Evolutionary conservation across 2,888 invertebrate genomes (phyloP), one percentile per base, ranked within the genome.

Genomic region (Gortyna flavago): DNA sequence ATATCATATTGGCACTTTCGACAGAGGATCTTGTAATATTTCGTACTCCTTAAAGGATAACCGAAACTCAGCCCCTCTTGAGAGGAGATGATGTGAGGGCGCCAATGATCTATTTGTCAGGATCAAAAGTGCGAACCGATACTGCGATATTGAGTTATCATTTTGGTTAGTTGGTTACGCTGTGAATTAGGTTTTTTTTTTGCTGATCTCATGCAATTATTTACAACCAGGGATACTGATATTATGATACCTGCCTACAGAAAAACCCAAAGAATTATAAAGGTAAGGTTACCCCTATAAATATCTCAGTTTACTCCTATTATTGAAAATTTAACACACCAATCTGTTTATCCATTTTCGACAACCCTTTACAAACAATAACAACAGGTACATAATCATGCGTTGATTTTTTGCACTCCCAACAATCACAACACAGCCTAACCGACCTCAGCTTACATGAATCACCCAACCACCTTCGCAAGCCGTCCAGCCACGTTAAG

Each of bases 1-100:
- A 95, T 94, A 96, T 96, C 96, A 96, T 95, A 96, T 95, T 94
- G 96, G 93, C 95, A 95, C 94, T 95, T 94, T 93, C 92, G 93
- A 93, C 91, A 90, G 90, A 92, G 93, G 91, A 93, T 93, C 93
- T 91, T 85, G 87, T 84, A 88, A 94, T 94, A 94, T 95, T 94
- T 95, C 93, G 91, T 93, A 93, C 92, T 92, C 91, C 93, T 93
- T 92, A 91, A 91, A 92, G 93, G 93, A 94, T 94, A 93, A 88
- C 88, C 81, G 81, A 81, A 89, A 76, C 78, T 81, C 83, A 84
- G 90, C 84, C 90, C 89, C 87, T 89, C 87, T 88, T 87, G 74
- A 87, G 85, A 81, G 79, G 75, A 83, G 88, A 90, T 91, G 92
- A 90, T 91, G 91, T 90, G 91, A 90, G 90, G 87, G 86, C 80